Percentiles rank a stretch among this genome's conserved stretches.
Conservation (phyloP, 2,888 invertebrate genomes). For the Junonia oenone region DNA sequence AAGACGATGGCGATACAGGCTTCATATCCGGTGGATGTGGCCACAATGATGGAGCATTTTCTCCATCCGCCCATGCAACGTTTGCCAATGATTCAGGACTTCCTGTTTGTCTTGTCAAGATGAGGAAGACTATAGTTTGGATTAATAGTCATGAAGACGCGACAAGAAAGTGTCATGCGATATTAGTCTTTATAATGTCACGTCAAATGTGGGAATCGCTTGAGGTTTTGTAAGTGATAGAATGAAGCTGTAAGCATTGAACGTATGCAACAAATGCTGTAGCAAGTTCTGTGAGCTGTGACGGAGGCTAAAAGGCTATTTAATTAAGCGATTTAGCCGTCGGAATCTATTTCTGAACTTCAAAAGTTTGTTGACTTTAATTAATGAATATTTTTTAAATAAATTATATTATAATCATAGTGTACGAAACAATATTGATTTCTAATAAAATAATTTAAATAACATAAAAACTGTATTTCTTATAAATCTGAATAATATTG, state of each 20-base stretch:
- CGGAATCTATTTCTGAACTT: too few relatives aligned
- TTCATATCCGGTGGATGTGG: conserved; percentile 41
- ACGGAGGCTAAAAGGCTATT: too few relatives aligned
- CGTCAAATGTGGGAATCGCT: not conserved
- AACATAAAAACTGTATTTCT: too few relatives aligned
- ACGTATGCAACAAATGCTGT: conserved; percentile 5
- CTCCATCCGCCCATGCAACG: conserved; percentile 35
- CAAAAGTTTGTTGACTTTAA: too few relatives aligned
- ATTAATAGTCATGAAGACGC: conserved; percentile 31
- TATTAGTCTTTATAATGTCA: not conserved
- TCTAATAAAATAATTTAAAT: too few relatives aligned
- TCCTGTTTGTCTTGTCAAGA: conserved; percentile 34
- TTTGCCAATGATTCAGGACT: conserved; percentile 39
- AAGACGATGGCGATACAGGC: conserved; percentile 36
- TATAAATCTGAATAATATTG: too few relatives aligned
- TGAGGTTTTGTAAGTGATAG: not conserved
- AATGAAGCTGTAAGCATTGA: conserved; percentile 4
- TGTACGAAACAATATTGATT: too few relatives aligned
- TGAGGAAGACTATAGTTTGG: conserved; percentile 28
- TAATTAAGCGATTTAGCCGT: too few relatives aligned
- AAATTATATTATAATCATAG: too few relatives aligned
- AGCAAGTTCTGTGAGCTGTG: not conserved
- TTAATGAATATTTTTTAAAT: too few relatives aligned
- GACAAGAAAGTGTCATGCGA: conserved; percentile 2
- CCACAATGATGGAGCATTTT: conserved; percentile 41